Evolutionary conservation across 2,888 invertebrate species (phyloP).

Genomic region (Dynastes hyllus): DNA sequence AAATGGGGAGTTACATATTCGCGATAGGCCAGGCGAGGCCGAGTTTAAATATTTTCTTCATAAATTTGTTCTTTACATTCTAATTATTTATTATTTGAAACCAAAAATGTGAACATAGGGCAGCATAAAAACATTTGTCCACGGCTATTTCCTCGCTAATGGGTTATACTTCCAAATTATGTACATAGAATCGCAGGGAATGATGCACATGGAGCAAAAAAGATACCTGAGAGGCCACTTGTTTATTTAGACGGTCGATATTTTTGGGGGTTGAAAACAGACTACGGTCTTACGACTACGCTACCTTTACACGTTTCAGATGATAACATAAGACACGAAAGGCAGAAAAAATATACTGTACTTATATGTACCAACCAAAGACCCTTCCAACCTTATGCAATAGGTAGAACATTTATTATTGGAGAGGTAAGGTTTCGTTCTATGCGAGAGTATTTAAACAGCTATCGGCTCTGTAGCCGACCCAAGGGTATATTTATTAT

Average conservation of each 20-base stretch:
- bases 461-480: background rate
- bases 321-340: background rate
- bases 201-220: constrained; percentile 24
- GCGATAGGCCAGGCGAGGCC: too few relatives aligned
- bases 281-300: background rate
- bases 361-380: background rate
- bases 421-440: constrained; percentile 15
- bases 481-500: background rate
- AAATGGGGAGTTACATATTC: too few relatives aligned
- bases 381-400: constrained; percentile 30
- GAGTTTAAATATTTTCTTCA: too few relatives aligned
- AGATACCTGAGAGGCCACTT: constrained; percentile 56
- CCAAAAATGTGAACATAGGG: too few relatives aligned
- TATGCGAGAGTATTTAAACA: constrained; percentile 1
- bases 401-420: constrained; percentile 20
- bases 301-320: constrained; percentile 16
- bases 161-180: constrained; percentile 36
- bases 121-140: constrained; percentile 20
- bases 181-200: constrained; percentile 21
- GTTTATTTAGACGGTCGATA: constrained; percentile 58
- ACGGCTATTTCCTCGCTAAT: constrained; percentile 2
- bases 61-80: too few relatives aligned
- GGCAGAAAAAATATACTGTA: background rate
- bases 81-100: too few relatives aligned
- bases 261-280: constrained; percentile 55